These are phyloP conservation scores for Eurypyga helias DNA, from an alignment of 2,113 vertebrate species.

Conservation along the genomic window DNA sequence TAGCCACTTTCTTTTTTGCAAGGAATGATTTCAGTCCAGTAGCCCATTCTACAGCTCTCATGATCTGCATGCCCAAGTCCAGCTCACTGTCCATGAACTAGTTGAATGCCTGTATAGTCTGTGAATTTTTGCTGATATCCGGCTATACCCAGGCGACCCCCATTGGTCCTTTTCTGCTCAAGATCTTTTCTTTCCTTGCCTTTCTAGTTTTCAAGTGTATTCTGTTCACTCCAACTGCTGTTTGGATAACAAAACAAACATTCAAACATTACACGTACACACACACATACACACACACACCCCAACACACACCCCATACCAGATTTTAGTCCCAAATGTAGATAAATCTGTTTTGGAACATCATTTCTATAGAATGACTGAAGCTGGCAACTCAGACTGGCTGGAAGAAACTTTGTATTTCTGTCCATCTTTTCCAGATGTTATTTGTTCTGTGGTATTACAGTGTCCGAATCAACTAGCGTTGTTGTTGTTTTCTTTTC, in stretches of 20 bases:
- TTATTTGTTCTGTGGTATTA: background rate
- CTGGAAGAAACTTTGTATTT: background rate
- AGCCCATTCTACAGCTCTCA: background rate
- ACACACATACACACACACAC: too few species aligned
- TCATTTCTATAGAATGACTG: background rate
- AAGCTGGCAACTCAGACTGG: background rate
- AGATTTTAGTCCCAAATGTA: background rate
- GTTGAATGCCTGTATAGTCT: background rate
- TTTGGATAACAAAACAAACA: background rate
- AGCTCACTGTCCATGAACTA: background rate
- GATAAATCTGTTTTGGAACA: background rate
- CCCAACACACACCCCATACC: too few species aligned
- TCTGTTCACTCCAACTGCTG: background rate
- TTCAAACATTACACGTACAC: too few species aligned
- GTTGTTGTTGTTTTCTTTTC: background rate
- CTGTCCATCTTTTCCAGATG: background rate
- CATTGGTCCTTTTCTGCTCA: background rate
- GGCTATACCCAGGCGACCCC: background rate
- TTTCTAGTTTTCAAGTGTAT: background rate
- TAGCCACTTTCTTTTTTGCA: background rate
- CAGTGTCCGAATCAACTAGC: background rate
- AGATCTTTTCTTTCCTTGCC: background rate
- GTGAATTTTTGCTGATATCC: background rate
- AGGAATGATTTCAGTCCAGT: background rate
- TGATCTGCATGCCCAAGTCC: background rate